Conservation (phyloP, 1,140 invertebrate species). For the Sarcophaga bullata region DNA sequence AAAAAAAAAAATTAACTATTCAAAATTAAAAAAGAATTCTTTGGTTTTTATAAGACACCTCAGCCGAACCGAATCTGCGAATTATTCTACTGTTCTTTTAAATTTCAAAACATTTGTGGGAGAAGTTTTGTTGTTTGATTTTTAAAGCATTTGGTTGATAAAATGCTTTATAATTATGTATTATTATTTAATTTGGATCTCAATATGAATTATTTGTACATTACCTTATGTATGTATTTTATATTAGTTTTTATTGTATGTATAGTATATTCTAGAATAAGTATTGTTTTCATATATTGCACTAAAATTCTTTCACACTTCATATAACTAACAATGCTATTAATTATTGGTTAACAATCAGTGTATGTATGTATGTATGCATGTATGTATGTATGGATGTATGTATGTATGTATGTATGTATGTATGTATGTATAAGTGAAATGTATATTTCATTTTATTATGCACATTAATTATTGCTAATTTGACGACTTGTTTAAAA, state of each 20-base stretch:
- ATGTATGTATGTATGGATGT: not conserved
- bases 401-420: not conserved
- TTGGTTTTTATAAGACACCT: too few species aligned
- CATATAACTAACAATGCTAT: constrained; percentile 15
- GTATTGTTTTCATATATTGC: constrained; percentile 9
- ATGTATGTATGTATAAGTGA: not conserved
- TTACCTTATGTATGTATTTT: constrained; percentile 26
- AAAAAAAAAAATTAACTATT: too few species aligned
- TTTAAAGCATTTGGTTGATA: not conserved
- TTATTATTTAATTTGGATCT: constrained; percentile 37
- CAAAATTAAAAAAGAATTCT: too few species aligned
- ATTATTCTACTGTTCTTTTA: too few species aligned
- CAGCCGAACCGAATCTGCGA: too few species aligned
- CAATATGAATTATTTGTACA: constrained; percentile 19
- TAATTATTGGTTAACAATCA: constrained; percentile 13
- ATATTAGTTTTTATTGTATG: not conserved
- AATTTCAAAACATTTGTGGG: too few species aligned
- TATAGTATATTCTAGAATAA: not conserved
- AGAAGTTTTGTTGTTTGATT: too few species aligned
- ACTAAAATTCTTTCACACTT: constrained; percentile 1
- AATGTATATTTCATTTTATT: constrained; percentile 10
- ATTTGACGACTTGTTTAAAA: constrained; percentile 49
- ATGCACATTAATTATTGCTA: constrained; percentile 55
- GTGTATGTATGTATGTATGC: not conserved
- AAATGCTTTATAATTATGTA: constrained; percentile 31